Conservation (phyloP, 2,888 invertebrate species). For the Volucella bombylans region DNA sequence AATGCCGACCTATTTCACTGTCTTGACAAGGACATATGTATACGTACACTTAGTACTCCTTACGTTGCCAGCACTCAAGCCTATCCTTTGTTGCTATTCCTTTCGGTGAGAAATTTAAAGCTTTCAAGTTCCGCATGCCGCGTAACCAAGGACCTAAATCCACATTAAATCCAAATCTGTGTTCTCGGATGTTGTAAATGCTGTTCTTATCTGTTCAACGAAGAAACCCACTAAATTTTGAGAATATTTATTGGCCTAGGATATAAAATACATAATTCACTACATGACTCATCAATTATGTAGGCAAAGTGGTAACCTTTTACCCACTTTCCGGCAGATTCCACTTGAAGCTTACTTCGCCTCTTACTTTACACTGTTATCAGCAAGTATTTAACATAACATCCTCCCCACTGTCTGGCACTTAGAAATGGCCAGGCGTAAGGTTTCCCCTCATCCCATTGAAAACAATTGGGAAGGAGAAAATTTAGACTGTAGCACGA, state of each 20-base stretch:
- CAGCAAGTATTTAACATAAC: slow-evolving; percentile 66
- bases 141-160: slow-evolving; percentile 42
- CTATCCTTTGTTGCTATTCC: slow-evolving; percentile 13
- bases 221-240: slow-evolving; percentile 65
- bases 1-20: slow-evolving; percentile 36
- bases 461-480: too few relatives aligned
- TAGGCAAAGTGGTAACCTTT: slow-evolving; percentile 69
- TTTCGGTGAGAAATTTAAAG: slow-evolving; percentile 20
- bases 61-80: not conserved
- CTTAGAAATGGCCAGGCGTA: slow-evolving; percentile 29
- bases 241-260: slow-evolving; percentile 68
- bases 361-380: slow-evolving; percentile 25
- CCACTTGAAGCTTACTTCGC: slow-evolving; percentile 25
- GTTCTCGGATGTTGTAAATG: slow-evolving; percentile 67
- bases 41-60: not conserved
- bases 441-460: slow-evolving; percentile 9
- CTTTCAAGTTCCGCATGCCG: not conserved
- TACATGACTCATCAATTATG: slow-evolving; percentile 72
- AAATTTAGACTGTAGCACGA: slow-evolving; percentile 5
- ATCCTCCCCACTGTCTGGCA: slow-evolving; percentile 44
- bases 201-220: slow-evolving; percentile 62
- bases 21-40: slow-evolving; percentile 62
- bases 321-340: slow-evolving; percentile 45
- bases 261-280: slow-evolving; percentile 72
- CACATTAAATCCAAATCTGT: slow-evolving; percentile 59